Percentiles rank a stretch among this genome's conserved stretches.
phyloP scores from a whole-genome alignment of 2,113 vertebrate species.

The Cryptotis parvus region DNA sequence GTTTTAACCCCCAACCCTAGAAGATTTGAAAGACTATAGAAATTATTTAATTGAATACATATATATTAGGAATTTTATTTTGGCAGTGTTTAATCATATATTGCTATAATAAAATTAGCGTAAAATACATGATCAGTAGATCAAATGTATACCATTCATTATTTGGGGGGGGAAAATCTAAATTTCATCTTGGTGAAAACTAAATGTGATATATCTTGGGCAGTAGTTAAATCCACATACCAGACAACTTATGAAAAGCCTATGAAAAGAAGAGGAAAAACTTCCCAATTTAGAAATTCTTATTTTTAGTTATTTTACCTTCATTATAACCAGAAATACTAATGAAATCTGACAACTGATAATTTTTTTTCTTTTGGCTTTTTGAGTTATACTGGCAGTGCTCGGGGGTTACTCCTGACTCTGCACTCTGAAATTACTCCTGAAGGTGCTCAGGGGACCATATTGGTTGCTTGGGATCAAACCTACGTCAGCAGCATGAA shows the following conservation, averaged over 20 bases:
- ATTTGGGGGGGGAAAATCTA: constrained; percentile 44
- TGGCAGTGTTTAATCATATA: constrained; percentile 49
- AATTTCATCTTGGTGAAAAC: constrained; percentile 56
- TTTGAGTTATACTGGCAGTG: too few species aligned
- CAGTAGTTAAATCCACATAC: constrained; percentile 19
- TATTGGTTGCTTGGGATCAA: too few species aligned
- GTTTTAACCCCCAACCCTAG: constrained; percentile 52
- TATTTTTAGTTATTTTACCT: constrained; percentile 35
- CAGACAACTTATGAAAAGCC: constrained; percentile 41
- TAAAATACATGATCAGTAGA: constrained; percentile 55
- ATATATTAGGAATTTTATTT: constrained; percentile 22
- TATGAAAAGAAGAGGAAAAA: constrained; percentile 1
- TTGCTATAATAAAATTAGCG: constrained; percentile 48
- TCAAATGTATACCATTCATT: constrained; percentile 53
- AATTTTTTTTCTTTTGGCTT: too few species aligned
- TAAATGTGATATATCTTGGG: constrained; percentile 59
- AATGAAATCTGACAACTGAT: constrained; percentile 16
- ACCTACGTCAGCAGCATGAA: too few species aligned
- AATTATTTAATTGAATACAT: constrained; percentile 51
- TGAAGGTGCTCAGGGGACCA: too few species aligned
- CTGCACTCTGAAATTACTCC: too few species aligned
- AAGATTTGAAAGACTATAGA: constrained; percentile 49
- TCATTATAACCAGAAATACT: constrained; percentile 14
- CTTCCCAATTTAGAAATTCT: background rate
- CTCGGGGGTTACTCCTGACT: too few species aligned